Evolutionary conservation across 2,888 invertebrate genomes (phyloP).

Genomic region (Cephus pygmeus): DNA sequence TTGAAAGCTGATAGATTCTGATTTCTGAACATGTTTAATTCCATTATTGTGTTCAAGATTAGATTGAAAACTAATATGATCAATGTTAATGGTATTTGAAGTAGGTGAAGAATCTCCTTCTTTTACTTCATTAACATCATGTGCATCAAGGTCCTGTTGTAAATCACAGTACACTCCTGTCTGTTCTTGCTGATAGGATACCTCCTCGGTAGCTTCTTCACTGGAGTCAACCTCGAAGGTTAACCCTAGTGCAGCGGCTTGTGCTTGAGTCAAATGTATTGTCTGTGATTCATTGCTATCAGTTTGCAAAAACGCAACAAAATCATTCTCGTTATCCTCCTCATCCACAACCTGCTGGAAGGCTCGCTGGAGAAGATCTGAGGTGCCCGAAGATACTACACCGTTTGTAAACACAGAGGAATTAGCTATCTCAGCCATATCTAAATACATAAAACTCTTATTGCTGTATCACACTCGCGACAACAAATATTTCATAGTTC

Average conservation of each 20-base stretch:
- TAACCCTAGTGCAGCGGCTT: slow-evolving; percentile 61
- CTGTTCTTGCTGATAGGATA: slow-evolving; percentile 39
- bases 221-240: slow-evolving; percentile 53
- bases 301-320: slow-evolving; percentile 57
- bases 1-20: slow-evolving; percentile 10
- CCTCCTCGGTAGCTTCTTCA: slow-evolving; percentile 35
- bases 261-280: slow-evolving; percentile 60
- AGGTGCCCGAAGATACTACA: slow-evolving; percentile 42
- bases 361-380: slow-evolving; percentile 58
- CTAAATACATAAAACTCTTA: neutral
- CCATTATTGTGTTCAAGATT: slow-evolving; percentile 7
- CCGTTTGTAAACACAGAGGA: slow-evolving; percentile 55
- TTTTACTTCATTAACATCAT: slow-evolving; percentile 1
- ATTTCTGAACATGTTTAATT: too few relatives aligned
- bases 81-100: slow-evolving; percentile 21
- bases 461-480: neutral
- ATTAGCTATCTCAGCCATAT: slow-evolving; percentile 45
- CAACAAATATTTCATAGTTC: neutral
- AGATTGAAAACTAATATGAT: slow-evolving; percentile 30
- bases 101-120: neutral
- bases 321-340: slow-evolving; percentile 49
- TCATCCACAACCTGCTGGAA: slow-evolving; percentile 59
- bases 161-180: slow-evolving; percentile 29
- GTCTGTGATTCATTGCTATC: slow-evolving; percentile 54
- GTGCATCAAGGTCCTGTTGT: slow-evolving; percentile 5